Percentiles rank a stretch among this genome's conserved stretches.
Conservation (phyloP, 2,113 vertebrate species). For the Ranitomeya imitator region DNA sequence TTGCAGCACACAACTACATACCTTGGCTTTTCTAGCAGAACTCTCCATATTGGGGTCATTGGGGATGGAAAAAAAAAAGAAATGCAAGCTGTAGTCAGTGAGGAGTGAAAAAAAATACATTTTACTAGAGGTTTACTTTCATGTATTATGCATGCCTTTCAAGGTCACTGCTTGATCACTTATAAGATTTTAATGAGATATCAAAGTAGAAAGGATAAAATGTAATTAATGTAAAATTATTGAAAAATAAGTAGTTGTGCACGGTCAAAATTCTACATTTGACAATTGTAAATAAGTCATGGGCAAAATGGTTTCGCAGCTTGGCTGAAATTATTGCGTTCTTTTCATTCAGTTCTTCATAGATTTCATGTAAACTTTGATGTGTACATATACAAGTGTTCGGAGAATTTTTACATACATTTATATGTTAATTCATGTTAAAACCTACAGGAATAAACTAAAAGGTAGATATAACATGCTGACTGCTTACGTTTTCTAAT, state of each 20-base stretch:
- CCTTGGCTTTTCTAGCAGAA: slow-evolving; percentile 73
- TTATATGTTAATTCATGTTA: not conserved
- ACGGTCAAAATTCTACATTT: slow-evolving; percentile 42
- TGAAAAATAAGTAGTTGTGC: slow-evolving; percentile 64
- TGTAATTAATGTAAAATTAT: slow-evolving; percentile 78
- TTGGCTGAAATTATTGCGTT: not conserved
- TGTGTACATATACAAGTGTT: not conserved
- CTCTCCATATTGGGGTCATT: slow-evolving; percentile 76
- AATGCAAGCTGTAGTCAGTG: slow-evolving; percentile 77
- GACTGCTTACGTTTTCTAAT: not conserved
- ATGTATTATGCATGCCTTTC: slow-evolving; percentile 85
- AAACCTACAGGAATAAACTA: not conserved
- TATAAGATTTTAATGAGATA: slow-evolving; percentile 89
- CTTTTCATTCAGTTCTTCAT: not conserved
- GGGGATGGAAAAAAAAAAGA: slow-evolving; percentile 72
- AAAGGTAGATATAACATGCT: not conserved
- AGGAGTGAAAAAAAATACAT: slow-evolving; percentile 84
- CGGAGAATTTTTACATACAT: not conserved
- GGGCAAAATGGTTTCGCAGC: not conserved
- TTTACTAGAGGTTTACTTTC: slow-evolving; percentile 85
- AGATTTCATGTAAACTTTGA: not conserved
- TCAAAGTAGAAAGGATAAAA: slow-evolving; percentile 80
- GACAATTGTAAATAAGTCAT: slow-evolving; percentile 34
- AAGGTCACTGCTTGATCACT: slow-evolving; percentile 85
- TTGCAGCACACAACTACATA: slow-evolving; percentile 70